Percentiles rank a stretch among this genome's conserved stretches.
These are phyloP conservation scores for Chelonus formosanus DNA, from an alignment of 2,888 invertebrate species.

Conservation along the genomic window DNA sequence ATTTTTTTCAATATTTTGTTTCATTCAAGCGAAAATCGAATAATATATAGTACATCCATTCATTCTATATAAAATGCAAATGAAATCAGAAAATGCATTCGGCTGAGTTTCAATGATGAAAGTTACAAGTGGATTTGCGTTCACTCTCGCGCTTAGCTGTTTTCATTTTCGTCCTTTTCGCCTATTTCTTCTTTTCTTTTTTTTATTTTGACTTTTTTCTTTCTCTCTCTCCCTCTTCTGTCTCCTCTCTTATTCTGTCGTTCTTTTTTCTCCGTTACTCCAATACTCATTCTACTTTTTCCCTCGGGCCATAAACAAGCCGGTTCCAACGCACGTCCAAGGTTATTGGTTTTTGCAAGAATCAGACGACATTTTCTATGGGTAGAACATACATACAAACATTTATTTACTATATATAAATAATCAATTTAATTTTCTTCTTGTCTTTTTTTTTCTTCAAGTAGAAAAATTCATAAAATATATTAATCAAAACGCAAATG, in stretches of 20 bases:
- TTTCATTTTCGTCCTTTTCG: constrained; percentile 30
- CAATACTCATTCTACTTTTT: constrained; percentile 31
- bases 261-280: constrained; percentile 19
- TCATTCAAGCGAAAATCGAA: constrained; percentile 23
- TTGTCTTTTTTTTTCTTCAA: constrained; percentile 2
- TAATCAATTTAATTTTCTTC: constrained; percentile 10
- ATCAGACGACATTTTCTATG: constrained; percentile 43
- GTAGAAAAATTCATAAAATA: not conserved
- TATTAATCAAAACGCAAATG: too few relatives aligned
- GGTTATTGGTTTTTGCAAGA: constrained; percentile 56
- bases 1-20: constrained; percentile 10
- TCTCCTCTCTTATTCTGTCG: not conserved
- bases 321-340: constrained; percentile 47
- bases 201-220: constrained; percentile 31
- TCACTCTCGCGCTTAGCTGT: constrained; percentile 24
- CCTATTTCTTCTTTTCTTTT: constrained; percentile 17
- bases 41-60: constrained; percentile 3
- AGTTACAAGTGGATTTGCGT: constrained; percentile 35
- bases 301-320: constrained; percentile 51
- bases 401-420: constrained; percentile 20
- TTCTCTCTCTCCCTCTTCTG: constrained; percentile 34
- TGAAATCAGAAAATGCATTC: constrained; percentile 30
- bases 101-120: constrained; percentile 28
- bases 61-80: constrained; percentile 26
- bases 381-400: constrained; percentile 18